These are phyloP conservation scores for Pachycephala philippinensis DNA, from an alignment of 2,113 vertebrate species.

Conservation along the genomic window DNA sequence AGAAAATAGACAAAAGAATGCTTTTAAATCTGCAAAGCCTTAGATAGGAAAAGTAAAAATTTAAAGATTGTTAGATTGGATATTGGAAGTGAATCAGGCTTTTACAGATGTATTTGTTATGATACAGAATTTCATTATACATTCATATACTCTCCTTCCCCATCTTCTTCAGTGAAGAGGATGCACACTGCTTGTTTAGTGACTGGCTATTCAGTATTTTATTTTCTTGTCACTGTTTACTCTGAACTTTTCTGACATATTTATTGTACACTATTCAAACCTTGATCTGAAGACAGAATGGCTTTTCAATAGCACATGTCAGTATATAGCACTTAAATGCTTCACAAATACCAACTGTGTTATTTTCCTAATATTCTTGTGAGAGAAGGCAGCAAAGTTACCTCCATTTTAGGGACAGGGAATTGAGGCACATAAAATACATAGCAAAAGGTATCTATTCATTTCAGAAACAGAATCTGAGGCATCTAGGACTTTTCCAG, in stretches of 20 bases:
- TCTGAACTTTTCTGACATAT: slow-evolving; percentile 24
- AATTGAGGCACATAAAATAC: neutral
- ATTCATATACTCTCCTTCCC: neutral
- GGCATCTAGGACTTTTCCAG: neutral
- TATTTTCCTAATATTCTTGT: slow-evolving; percentile 21
- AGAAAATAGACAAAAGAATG: neutral
- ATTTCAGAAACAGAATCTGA: neutral
- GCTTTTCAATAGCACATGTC: slow-evolving; percentile 18
- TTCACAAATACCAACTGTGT: neutral
- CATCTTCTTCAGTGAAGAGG: neutral
- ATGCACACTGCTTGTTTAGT: neutral
- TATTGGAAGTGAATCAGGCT: neutral
- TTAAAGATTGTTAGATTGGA: neutral
- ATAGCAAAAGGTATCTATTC: neutral
- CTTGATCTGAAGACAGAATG: slow-evolving; percentile 18
- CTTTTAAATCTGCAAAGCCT: neutral
- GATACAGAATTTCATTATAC: neutral
- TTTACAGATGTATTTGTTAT: neutral
- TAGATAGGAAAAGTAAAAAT: neutral
- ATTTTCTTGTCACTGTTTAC: slow-evolving; percentile 27
- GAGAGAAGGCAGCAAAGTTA: neutral
- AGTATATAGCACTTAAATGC: neutral
- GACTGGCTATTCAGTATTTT: neutral
- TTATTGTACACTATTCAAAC: slow-evolving; percentile 7
- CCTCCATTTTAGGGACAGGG: neutral